Conservation (phyloP, 2,888 invertebrate genomes). For the Nomada fabriciana region DNA sequence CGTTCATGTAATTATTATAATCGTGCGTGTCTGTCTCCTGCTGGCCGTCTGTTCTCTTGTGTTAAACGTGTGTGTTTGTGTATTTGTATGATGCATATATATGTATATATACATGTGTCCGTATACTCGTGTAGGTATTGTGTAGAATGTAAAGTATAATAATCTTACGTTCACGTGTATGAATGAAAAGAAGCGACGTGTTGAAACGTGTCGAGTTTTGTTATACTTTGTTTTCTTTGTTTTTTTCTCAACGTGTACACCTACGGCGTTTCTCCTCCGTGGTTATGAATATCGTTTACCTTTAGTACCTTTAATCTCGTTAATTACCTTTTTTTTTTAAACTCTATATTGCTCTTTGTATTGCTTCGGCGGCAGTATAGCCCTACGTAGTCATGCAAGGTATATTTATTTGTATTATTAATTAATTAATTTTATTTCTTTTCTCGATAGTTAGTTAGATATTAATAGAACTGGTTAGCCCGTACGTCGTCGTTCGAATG, state of each 20-base stretch:
- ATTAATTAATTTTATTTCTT: slow-evolving; percentile 34
- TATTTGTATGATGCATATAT: background rate
- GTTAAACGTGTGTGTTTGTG: slow-evolving; percentile 5
- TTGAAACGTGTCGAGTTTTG: slow-evolving; percentile 33
- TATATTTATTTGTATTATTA: slow-evolving; percentile 67
- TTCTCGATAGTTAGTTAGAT: slow-evolving; percentile 39
- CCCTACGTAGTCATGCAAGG: slow-evolving; percentile 82
- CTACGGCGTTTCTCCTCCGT: slow-evolving; percentile 55
- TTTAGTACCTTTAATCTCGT: slow-evolving; percentile 49
- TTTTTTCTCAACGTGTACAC: slow-evolving; percentile 7
- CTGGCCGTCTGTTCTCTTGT: slow-evolving; percentile 15
- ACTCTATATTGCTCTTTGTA: slow-evolving; percentile 83
- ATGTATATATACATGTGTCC: background rate
- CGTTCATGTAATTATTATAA: slow-evolving; percentile 7
- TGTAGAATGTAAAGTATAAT: background rate
- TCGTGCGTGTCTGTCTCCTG: background rate
- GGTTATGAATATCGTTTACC: slow-evolving; percentile 60
- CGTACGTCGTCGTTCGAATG: slow-evolving; percentile 4
- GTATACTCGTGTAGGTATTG: background rate
- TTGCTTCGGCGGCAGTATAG: slow-evolving; percentile 82
- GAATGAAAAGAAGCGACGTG: slow-evolving; percentile 8
- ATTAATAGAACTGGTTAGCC: slow-evolving; percentile 37
- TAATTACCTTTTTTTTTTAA: slow-evolving; percentile 68
- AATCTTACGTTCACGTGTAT: background rate
- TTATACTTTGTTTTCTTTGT: too few relatives aligned